Percentiles rank a stretch among this genome's conserved stretches.
These are phyloP conservation scores for Misgurnus anguillicaudatus DNA, from an alignment of 2,113 vertebrate species.

Conservation along the genomic window DNA sequence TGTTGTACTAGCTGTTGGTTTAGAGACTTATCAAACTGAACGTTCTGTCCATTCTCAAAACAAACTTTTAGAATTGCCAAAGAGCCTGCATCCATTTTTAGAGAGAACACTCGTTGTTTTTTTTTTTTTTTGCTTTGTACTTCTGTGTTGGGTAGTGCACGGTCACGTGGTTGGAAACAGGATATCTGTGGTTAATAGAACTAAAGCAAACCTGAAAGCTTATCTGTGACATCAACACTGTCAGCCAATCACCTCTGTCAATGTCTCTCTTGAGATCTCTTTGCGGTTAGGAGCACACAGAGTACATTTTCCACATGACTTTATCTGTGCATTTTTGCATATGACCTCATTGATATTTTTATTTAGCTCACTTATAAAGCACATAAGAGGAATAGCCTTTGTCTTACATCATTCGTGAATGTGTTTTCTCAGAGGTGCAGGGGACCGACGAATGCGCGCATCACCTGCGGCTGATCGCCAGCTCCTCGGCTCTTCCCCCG, in stretches of 20 bases:
- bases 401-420: not conserved
- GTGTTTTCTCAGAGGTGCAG: constrained; percentile 76
- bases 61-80: constrained; percentile 43
- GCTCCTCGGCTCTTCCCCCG: constrained; percentile 82
- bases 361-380: not conserved
- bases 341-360: constrained; percentile 5
- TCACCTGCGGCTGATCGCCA: constrained; percentile 83
- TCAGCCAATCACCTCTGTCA: constrained; percentile 70
- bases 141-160: constrained; percentile 50
- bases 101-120: not conserved
- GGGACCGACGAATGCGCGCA: constrained; percentile 86
- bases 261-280: constrained; percentile 60
- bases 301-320: constrained; percentile 61
- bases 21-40: constrained; percentile 44
- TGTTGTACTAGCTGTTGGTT: not conserved
- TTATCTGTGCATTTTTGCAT: not conserved
- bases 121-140: not conserved
- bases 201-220: constrained; percentile 68
- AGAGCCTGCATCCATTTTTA: constrained; percentile 10
- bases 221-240: constrained; percentile 65
- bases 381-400: not conserved
- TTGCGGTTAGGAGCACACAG: constrained; percentile 61
- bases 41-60: constrained; percentile 49
- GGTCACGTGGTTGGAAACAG: constrained; percentile 79
- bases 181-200: constrained; percentile 82